Conservation (phyloP, 2,113 vertebrate species). For the Brienomyrus brachyistius region DNA sequence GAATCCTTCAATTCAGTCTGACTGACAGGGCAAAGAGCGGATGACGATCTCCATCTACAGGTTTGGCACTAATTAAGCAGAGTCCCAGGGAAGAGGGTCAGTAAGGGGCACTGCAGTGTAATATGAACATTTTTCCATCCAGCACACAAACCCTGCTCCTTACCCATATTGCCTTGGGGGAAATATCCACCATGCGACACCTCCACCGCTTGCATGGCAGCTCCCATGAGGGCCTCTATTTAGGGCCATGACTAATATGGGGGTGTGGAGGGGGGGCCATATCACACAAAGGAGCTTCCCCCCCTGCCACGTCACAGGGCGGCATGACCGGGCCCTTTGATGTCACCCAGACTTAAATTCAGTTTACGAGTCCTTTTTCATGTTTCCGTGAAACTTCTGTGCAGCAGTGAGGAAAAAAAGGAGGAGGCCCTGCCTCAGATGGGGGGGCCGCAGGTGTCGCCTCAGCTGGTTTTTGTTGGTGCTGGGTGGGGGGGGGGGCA, state of each 20-base stretch:
- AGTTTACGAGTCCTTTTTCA: conserved; percentile 56
- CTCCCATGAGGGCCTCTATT: conserved; percentile 39
- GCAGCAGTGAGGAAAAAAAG: conserved; percentile 17
- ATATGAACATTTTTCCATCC: conserved; percentile 42
- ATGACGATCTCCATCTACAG: conserved; percentile 32
- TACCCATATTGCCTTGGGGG: conserved; percentile 22
- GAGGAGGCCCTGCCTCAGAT: background rate
- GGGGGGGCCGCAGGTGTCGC: conserved; percentile 48
- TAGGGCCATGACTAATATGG: conserved; percentile 31
- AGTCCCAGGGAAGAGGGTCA: conserved; percentile 32
- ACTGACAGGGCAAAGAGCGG: conserved; percentile 27
- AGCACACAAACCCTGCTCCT: conserved; percentile 38
- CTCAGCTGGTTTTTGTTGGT: conserved; percentile 51
- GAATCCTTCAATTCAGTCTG: background rate
- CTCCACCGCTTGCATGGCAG: conserved; percentile 15
- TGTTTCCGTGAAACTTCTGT: conserved; percentile 40
- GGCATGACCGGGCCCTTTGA: conserved; percentile 26
- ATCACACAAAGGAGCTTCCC: conserved; percentile 47
- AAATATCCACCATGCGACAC: background rate
- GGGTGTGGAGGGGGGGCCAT: conserved; percentile 39
- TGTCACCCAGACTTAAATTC: conserved; percentile 51
- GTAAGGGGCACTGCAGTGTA: conserved; percentile 44
- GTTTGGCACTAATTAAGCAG: conserved; percentile 49
- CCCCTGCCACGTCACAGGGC: background rate
- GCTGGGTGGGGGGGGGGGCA: background rate